Evolutionary conservation across 2,888 invertebrate species (phyloP), one percentile per base, ranked within the genome.

Genomic region (Suillia variegata): DNA sequence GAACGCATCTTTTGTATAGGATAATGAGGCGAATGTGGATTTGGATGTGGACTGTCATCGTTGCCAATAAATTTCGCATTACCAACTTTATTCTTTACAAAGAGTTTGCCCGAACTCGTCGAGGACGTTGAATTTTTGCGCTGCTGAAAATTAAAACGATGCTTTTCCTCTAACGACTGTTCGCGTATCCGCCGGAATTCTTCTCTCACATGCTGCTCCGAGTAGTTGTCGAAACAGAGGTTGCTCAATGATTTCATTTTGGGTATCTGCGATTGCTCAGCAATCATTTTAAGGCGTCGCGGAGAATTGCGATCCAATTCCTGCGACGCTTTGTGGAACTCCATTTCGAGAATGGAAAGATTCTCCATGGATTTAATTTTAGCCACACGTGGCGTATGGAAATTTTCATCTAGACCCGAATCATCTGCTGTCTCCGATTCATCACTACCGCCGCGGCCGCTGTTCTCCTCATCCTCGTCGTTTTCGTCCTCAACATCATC

Each of bases 311-410:
- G 75, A 67, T 81, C 80, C 59, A 81, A 58, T 57, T 76, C 77
- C 60, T 77, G 77, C 2, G 81, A 80, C 15, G 81, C 81, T 56
- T 76, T 80, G 54, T 78, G 75, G 50, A 82, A 81, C 56, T 81
- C 79, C 76, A 81, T 75, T 62, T 81, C 82, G n/a, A 81, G 67
- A 57, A 80, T 74, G 24, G 80, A 80, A 22, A 82, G 67, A 72
- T 82, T 82, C 62, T 81, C 82, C 76, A 82, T 76, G 1, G 82
- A 82, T 61, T 82, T 82, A 52, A 82, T 81, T 71, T 80, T 81
- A 2, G 79, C 74, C 38, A 82, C 78, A 3, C 81, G 71, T 2
- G 81, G 82, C 55, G 82, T 80, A 60, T 81, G 80, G 21, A 71
- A 82, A 59, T 79, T 79, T 62, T 82, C 82, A 71, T 81, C 80